Conservation (phyloP, 1,140 invertebrate genomes). For the Cydia splendana region DNA sequence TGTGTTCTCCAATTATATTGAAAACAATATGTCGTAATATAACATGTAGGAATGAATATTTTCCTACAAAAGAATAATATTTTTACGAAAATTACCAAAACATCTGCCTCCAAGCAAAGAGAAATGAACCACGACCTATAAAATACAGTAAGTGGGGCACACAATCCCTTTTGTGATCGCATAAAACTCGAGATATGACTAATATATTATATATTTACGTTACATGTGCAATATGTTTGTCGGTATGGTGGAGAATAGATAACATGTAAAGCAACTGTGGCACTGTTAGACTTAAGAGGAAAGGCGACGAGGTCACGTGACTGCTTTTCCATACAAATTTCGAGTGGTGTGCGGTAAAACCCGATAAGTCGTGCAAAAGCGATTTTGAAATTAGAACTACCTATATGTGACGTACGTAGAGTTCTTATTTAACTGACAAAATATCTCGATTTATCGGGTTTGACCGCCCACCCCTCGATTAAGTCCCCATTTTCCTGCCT, state of each 20-base stretch:
- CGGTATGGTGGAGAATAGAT: background rate
- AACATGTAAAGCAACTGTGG: background rate
- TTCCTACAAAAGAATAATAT: background rate
- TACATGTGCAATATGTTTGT: background rate
- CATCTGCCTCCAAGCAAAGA: background rate
- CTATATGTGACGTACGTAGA: too few relatives aligned
- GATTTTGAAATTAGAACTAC: too few relatives aligned
- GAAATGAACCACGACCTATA: conserved; percentile 1
- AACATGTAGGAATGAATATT: background rate
- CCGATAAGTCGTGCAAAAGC: too few relatives aligned
- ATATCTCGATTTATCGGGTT: too few relatives aligned
- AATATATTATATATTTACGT: background rate
- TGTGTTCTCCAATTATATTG: background rate
- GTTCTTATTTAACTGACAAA: too few relatives aligned
- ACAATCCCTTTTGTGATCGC: background rate
- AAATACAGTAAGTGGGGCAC: conserved; percentile 10
- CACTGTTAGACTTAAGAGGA: too few relatives aligned
- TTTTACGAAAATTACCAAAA: background rate
- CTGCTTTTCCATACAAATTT: too few relatives aligned
- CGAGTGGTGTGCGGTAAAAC: too few relatives aligned
- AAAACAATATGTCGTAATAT: background rate
- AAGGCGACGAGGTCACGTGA: too few relatives aligned
- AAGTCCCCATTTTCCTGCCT: too few relatives aligned
- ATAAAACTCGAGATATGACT: background rate
- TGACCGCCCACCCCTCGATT: too few relatives aligned